Evolutionary conservation across 2,888 invertebrate genomes (phyloP), one percentile per base, ranked within the genome.

Genomic region (Trichogramma evanescens): DNA sequence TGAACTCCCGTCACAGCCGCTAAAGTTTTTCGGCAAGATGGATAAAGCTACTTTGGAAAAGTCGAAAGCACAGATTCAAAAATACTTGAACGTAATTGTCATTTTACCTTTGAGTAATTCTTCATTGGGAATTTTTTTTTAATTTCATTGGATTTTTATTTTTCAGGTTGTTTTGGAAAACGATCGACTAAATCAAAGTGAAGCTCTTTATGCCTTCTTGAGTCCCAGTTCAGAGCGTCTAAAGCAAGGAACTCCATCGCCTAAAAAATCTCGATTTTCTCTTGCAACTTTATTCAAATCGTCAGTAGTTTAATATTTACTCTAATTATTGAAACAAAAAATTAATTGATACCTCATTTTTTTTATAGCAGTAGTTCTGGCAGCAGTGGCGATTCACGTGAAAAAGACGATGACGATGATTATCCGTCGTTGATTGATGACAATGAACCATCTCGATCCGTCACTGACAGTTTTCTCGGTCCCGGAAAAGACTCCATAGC

Each of bases 171-270:
- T 94, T 68, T 81, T 94, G 76, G 89, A 89, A 80, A 93, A 94
- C 72, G 93, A 93, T 65, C 83, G 88, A 69, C 80, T 94, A 67
- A 91, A 91, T 77, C 91, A 91, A 80, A 89, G 93, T 74, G 94
- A 95, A 80, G 90, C 91, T 56, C 83, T 95, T 66, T 95, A 93
- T 74, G 87, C 91, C 63, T 95, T 95, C 79, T 82, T 95, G n/a
- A 92, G 93, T 75, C 93, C 93, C 4, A 93, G 91, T 76, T 92
- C 93, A 0, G 93, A 93, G 74, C 91, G 91, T 78, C 81, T 94
- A 66, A 92, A 93, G 76, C 89, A 89, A 69, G 82, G 84, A 59
- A 82, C 86, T 50, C 87, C 88, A 50, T 85, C 88, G 69, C 90
- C 89, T 64, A 93, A 93, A 79, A 93, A 92, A 78, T 87, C 89